Base-by-base conservation (phyloP, 2,888 invertebrate genomes). In the Platerodrilus igneus region DNA sequence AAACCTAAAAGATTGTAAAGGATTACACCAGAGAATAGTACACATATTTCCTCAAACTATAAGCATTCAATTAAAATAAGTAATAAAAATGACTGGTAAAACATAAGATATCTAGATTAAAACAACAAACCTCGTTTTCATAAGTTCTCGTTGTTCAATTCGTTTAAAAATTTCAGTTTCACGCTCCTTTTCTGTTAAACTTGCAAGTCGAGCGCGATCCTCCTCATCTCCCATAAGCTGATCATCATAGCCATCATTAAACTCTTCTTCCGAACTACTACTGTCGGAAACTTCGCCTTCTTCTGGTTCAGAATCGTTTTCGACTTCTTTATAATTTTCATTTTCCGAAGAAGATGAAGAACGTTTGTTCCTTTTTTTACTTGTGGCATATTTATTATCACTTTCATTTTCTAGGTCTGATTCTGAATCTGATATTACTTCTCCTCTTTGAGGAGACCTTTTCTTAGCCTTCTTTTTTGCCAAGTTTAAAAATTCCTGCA, bases 141-240 rank as follows among this genome's bases (percentile, higher is more conserved):
- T 84, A 0, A 88, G 80, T 65, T 97, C 95, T 53, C 96, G 76
- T 58, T 92, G 83, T 68, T 97, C 97, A 32, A 95, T 92, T 33
- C 97, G 79, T 64, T 95, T 93, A 67, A 91, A 99, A 53, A 99
- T 86, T 69, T 96, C 96, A 37, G 94, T 92, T 70, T 99, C 97
- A 25, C 97, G 75, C 63, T 97, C 96, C 59, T 93, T 94, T 64
- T 97, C 97, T 0, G 95, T 95, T 78, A 97, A 84, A 46, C 86
- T 83, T 7, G 91, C 92, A 26, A 97, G 72, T 0, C 89, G 73
- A 1, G 88, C 86, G 56, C 90, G 81, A 72, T 97, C 97, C 52
- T 92, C 95, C 43, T 90, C 94, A 66, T 96, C 95, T 0, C 95
- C 95, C 86, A 96, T 95, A 16, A 96, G 76, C 63, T 96, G 89